A percentile compares a stretch with the other conserved stretches of the same genome.
These are phyloP conservation scores for Cylloceria caligata DNA, from an alignment of 2,888 invertebrate species.

Conservation along the genomic window DNA sequence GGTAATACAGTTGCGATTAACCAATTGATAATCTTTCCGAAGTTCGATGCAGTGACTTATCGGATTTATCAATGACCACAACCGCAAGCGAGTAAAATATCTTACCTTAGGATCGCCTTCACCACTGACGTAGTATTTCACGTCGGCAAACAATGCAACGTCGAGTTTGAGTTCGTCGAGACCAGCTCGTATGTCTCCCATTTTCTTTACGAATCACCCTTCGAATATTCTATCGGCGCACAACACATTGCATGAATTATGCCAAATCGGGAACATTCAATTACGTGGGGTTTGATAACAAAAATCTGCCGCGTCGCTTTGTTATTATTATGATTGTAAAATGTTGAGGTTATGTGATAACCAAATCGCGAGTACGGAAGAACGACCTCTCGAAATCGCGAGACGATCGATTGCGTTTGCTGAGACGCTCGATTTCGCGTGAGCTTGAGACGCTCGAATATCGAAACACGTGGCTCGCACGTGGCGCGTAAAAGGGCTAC, in stretches of 20 bases:
- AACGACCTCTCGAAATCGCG: slow-evolving; percentile 20
- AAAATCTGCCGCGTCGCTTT: slow-evolving; percentile 80
- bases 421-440: too few relatives aligned
- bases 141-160: slow-evolving; percentile 91
- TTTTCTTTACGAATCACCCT: slow-evolving; percentile 74
- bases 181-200: slow-evolving; percentile 85
- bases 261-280: slow-evolving; percentile 51
- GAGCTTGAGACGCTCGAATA: background rate
- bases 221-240: slow-evolving; percentile 49
- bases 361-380: slow-evolving; percentile 25
- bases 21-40: background rate
- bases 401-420: background rate
- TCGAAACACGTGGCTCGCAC: background rate
- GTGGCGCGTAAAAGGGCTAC: background rate
- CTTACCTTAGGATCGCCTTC: slow-evolving; percentile 85
- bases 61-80: background rate
- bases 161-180: slow-evolving; percentile 84
- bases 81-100: slow-evolving; percentile 8
- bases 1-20: background rate
- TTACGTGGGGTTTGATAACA: slow-evolving; percentile 75
- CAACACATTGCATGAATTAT: slow-evolving; percentile 67
- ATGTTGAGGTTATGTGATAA: slow-evolving; percentile 75
- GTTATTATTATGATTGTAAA: slow-evolving; percentile 80
- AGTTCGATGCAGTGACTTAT: background rate
- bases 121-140: slow-evolving; percentile 93